Evolutionary conservation across 2,797 vertebrate species (phyloP).

Genomic region (Bovichtus diacanthus): DNA sequence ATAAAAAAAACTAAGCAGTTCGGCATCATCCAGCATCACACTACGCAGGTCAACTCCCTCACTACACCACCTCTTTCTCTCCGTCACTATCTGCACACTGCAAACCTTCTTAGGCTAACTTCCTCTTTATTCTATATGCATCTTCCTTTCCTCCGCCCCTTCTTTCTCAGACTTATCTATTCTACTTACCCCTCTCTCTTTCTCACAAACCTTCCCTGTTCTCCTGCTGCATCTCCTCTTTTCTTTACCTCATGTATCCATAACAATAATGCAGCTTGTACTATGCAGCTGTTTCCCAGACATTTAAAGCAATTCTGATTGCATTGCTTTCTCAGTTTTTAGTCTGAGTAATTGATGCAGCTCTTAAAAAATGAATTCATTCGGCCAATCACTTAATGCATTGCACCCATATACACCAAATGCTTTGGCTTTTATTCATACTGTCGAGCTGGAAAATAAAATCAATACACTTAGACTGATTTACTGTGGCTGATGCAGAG

Average conservation of each 20-base stretch:
- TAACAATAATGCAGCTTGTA: slow-evolving; percentile 23
- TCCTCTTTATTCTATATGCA: not conserved
- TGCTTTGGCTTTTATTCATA: slow-evolving; percentile 23
- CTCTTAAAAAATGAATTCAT: slow-evolving; percentile 13
- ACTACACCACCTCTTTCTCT: not conserved
- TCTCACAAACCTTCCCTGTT: not conserved
- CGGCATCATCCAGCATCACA: not conserved
- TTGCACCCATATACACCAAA: slow-evolving; percentile 10
- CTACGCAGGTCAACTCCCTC: not conserved
- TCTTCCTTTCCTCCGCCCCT: not conserved
- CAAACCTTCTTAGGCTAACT: not conserved
- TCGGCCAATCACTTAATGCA: slow-evolving; percentile 41
- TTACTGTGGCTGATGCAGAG: slow-evolving; percentile 20
- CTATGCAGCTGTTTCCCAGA: slow-evolving; percentile 2
- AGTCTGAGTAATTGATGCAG: slow-evolving; percentile 19
- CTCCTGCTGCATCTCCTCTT: not conserved
- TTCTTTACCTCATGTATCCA: slow-evolving; percentile 26
- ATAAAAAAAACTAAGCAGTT: not conserved
- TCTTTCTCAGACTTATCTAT: not conserved
- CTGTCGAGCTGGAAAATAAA: slow-evolving; percentile 12
- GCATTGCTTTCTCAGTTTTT: not conserved
- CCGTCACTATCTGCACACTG: not conserved
- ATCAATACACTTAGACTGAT: slow-evolving; percentile 51
- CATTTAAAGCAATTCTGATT: slow-evolving; percentile 7
- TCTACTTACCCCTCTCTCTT: not conserved